Evolutionary conservation across 35 echinoderm and acorn worm genomes (phyloP).

Genomic region (Nesometra sesokonis): DNA sequence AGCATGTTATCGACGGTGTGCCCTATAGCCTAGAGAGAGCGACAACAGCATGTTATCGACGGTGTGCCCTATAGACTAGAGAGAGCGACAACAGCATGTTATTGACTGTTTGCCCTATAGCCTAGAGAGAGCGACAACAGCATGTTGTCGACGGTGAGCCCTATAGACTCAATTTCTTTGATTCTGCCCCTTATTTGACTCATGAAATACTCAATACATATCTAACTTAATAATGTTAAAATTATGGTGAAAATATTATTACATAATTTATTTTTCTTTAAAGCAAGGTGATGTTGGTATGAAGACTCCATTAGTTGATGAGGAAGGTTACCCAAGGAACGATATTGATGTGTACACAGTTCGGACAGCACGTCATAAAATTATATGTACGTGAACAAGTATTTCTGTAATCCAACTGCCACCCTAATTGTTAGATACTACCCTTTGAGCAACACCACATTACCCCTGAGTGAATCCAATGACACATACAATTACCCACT

Average conservation of each 20-base stretch:
- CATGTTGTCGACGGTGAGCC: neutral
- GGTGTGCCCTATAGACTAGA: neutral
- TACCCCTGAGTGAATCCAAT: too few species aligned
- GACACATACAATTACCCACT: too few species aligned
- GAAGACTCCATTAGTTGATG: conserved; percentile 53
- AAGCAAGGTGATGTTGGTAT: conserved; percentile 82
- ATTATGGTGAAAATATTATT: too few species aligned
- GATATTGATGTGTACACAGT: conserved; percentile 87
- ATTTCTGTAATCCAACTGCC: too few species aligned
- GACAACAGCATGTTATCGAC: neutral
- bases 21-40: neutral
- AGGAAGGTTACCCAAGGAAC: conserved; percentile 76
- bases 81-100: neutral
- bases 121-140: neutral
- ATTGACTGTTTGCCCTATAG: neutral
- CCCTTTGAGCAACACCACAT: too few species aligned
- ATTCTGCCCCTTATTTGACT: too few species aligned
- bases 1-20: too few species aligned
- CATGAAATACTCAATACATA: too few species aligned
- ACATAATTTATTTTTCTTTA: too few species aligned
- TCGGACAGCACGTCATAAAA: conserved; percentile 63
- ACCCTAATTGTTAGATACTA: too few species aligned
- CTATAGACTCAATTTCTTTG: neutral
- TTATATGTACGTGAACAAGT: conserved; percentile 73
- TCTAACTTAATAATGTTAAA: too few species aligned